Evolutionary conservation across 92 coral and sea anemone genomes (phyloP).

Genomic region (Zoanthus sociatus): DNA sequence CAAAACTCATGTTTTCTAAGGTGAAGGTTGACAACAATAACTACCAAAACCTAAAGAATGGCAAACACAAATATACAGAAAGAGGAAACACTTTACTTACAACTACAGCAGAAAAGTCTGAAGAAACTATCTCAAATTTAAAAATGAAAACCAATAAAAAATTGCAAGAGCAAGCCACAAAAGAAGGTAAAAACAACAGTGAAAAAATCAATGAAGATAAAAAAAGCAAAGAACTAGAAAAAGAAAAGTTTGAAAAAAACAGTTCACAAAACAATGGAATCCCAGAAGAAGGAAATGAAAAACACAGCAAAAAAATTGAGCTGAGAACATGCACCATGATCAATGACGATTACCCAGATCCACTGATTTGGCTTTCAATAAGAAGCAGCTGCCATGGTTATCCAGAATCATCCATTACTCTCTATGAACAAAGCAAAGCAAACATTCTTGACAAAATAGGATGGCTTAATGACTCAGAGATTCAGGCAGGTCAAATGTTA

Average conservation of each 20-base stretch:
- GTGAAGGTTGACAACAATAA: background rate
- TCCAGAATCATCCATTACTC: background rate
- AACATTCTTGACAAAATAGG: background rate
- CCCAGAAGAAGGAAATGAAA: background rate
- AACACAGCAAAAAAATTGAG: background rate
- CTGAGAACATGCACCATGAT: background rate
- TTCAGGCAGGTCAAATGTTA: slow-evolving; percentile 38
- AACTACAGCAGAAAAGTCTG: background rate
- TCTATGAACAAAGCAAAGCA: slow-evolving; percentile 2
- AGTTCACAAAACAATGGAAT: background rate
- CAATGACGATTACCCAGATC: slow-evolving; percentile 8
- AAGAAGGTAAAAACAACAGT: background rate
- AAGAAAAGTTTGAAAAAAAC: background rate
- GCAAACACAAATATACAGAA: slow-evolving; percentile 2
- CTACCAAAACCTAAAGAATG: slow-evolving; percentile 3
- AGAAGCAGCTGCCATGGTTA: background rate
- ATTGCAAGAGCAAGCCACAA: background rate
- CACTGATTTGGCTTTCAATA: slow-evolving; percentile 3
- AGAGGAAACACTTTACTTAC: background rate
- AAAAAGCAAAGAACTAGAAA: background rate
- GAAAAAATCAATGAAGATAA: background rate
- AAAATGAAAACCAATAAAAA: background rate
- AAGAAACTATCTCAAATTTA: background rate
- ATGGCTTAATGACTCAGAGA: background rate
- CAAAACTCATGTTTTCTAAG: background rate